Conservation (phyloP, 2,113 vertebrate species). For the Gorsachius goisagi region DNA sequence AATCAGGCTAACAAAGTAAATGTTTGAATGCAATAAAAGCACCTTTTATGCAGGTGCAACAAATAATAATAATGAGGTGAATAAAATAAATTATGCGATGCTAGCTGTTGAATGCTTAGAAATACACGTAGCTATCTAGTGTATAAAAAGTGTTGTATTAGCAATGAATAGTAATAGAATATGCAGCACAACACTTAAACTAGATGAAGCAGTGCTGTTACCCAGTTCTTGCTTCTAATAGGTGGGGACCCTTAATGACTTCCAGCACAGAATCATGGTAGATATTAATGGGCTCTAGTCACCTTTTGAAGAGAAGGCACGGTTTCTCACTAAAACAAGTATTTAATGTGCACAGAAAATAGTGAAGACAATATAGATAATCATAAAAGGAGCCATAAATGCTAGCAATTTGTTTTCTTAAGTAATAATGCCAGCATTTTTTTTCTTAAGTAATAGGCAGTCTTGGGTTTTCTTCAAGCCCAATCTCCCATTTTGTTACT, state of each 20-base stretch:
- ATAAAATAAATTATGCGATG: not conserved
- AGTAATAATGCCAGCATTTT: not conserved
- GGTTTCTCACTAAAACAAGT: not conserved
- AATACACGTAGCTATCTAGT: not conserved
- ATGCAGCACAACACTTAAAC: not conserved
- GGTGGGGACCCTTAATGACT: not conserved
- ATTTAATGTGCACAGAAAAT: not conserved
- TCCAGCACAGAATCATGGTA: not conserved
- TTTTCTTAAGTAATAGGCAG: not conserved
- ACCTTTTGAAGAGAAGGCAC: not conserved
- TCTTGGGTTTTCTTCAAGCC: not conserved
- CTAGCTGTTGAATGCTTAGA: not conserved
- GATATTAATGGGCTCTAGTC: not conserved
- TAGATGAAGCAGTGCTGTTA: not conserved
- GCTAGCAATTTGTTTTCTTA: not conserved
- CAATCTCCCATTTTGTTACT: accelerated
- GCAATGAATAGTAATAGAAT: not conserved
- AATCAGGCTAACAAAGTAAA: constrained; percentile 19
- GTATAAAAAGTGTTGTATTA: not conserved
- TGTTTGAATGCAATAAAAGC: constrained; percentile 18
- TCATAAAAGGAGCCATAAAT: not conserved
- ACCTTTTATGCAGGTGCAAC: not conserved
- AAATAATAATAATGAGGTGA: constrained; percentile 22
- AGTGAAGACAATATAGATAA: not conserved
- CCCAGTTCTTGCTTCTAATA: not conserved